Percentiles rank a stretch among this genome's conserved stretches.
These are phyloP conservation scores for Phymatocera aterrima DNA, from an alignment of 2,888 invertebrate genomes.

Conservation along the genomic window DNA sequence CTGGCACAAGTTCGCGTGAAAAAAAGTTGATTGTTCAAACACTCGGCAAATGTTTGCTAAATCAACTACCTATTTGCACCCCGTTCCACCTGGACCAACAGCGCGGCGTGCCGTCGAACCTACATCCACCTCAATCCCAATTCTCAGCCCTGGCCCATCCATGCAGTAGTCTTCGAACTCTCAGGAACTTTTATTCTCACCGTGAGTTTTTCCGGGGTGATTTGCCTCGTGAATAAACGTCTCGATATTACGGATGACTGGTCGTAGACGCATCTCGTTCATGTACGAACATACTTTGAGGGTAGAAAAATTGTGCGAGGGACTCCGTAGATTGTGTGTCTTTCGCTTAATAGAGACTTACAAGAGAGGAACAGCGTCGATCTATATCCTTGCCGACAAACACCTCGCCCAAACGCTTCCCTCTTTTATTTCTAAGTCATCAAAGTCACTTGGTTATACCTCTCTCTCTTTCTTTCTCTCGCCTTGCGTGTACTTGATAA, in stretches of 20 bases:
- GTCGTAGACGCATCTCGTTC: slow-evolving; percentile 22
- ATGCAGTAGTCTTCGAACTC: slow-evolving; percentile 19
- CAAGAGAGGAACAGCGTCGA: neutral
- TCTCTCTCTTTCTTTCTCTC: too few relatives aligned
- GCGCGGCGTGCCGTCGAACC: slow-evolving; percentile 24
- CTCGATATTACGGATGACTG: slow-evolving; percentile 40
- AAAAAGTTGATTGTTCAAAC: slow-evolving; percentile 44
- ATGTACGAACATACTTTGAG: slow-evolving; percentile 1
- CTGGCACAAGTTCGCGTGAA: slow-evolving; percentile 35
- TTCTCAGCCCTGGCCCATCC: neutral
- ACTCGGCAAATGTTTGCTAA: slow-evolving; percentile 44
- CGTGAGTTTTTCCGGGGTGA: neutral
- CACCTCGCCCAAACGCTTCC: neutral
- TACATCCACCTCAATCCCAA: slow-evolving; percentile 30
- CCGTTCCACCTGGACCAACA: slow-evolving; percentile 14
- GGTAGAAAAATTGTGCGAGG: neutral
- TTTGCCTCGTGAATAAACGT: slow-evolving; percentile 37
- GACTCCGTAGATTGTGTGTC: neutral
- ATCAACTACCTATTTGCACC: slow-evolving; percentile 46
- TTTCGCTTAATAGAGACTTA: neutral
- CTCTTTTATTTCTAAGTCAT: neutral
- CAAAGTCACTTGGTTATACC: neutral
- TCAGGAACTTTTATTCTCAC: slow-evolving; percentile 22
- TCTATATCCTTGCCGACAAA: neutral
- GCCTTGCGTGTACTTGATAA: neutral